phyloP scores from a whole-genome alignment of 2,113 vertebrate species.

The Gymnarchus niloticus region DNA sequence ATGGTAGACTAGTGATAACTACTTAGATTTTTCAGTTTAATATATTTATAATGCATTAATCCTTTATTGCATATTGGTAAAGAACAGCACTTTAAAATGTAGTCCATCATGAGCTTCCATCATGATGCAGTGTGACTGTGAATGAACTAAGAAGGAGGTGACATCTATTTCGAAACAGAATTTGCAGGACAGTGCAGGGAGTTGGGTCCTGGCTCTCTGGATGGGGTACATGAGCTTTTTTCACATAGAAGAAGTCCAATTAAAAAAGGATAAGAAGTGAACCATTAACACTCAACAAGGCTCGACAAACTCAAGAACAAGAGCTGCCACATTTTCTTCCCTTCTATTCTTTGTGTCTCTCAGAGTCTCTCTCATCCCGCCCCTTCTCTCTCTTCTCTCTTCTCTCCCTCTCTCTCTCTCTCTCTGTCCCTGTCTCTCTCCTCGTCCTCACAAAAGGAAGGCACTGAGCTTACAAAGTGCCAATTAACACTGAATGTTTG shows the following conservation, averaged over 20 bases:
- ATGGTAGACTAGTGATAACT: background rate
- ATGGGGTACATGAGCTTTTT: conserved; percentile 49
- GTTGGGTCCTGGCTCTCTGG: conserved; percentile 48
- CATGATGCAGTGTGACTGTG: background rate
- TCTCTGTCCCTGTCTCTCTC: conserved; percentile 7
- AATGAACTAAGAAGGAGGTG: conserved; percentile 28
- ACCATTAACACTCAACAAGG: conserved; percentile 72
- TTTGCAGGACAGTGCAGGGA: conserved; percentile 44
- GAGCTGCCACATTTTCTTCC: conserved; percentile 39
- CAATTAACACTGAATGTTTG: conserved; percentile 76
- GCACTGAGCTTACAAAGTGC: conserved; percentile 69
- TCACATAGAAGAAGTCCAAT: conserved; percentile 64
- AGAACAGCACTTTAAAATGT: background rate
- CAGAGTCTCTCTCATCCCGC: conserved; percentile 24
- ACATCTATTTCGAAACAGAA: conserved; percentile 14
- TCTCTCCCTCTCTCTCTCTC: conserved; percentile 13
- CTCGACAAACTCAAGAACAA: conserved; percentile 67
- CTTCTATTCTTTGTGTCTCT: conserved; percentile 35
- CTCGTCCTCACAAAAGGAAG: conserved; percentile 37
- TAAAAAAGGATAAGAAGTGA: conserved; percentile 74
- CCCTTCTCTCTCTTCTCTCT: background rate
- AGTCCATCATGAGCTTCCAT: background rate
- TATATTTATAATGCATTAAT: background rate
- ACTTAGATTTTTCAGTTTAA: background rate
- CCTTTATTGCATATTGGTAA: no score